Base-by-base conservation (phyloP, 1,140 invertebrate species). In the Hypsibius dujardini region DNA sequence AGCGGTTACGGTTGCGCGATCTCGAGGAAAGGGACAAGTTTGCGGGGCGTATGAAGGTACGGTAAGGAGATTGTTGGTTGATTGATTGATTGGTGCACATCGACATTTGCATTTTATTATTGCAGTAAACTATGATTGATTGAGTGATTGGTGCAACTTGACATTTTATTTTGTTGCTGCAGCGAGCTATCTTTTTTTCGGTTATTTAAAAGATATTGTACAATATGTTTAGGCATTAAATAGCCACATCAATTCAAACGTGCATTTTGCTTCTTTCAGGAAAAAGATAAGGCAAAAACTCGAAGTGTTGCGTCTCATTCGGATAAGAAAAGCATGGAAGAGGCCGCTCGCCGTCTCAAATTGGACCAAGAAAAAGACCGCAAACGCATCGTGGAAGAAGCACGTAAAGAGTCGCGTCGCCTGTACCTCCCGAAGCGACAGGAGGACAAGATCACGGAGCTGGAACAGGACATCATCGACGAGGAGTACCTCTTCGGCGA, bases 391-490 rank as follows among this genome's bases (percentile, higher is more conserved):
- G 82, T 97, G 60, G 91, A 92, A 14, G 88, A 89, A 75, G 77
- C 98, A 7, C 82, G 95, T 69, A 82, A 93, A 40, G 88, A 97
- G 78, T 97, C 94, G 0, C 84, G 95, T 47, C 83, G 92, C 70
- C 88, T 92, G 77, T 99, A 99, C 81, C 83, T 98, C 72, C 88
- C 89, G 74, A 98, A 97, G 80, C 83, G 95, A 70, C 94, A 96
- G 82, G 88, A 89, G 71, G 94, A 98, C 76, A 98, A 98, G 83
- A 84, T 98, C 56, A 84, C 87, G n/a, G 94, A 98, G 79, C 81
- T 98, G 50, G 94, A 97, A 82, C 88, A 86, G 42, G 92, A 95
- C 77, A 90, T 98, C 71, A 78, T 86, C n/a, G 95, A 98, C 80
- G 95, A 98, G 82, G 91, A 97, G 80, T 93, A 90, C 79, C 82